Evolutionary conservation across 2,888 invertebrate species (phyloP).

Genomic region (Nomada lathburiana): DNA sequence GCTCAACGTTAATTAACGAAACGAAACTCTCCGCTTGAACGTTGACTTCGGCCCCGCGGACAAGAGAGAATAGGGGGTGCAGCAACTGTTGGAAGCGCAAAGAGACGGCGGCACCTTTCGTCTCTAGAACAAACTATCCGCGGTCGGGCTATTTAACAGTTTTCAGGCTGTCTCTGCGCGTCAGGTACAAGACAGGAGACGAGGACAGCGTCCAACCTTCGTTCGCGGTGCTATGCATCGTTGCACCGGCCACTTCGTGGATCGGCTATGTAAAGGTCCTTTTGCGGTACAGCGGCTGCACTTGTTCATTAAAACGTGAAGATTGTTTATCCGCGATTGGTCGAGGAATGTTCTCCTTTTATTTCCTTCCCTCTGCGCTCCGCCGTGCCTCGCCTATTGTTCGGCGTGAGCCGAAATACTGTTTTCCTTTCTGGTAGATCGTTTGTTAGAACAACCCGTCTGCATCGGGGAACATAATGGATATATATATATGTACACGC

Average conservation of each 20-base stretch:
- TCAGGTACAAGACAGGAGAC: conserved; percentile 69
- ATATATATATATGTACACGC: not conserved
- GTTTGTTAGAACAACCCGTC: conserved; percentile 22
- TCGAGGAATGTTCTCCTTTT: conserved; percentile 6
- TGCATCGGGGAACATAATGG: not conserved
- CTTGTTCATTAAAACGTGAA: conserved; percentile 67
- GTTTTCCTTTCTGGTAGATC: not conserved
- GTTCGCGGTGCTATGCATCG: conserved; percentile 53
- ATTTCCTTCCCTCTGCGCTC: not conserved
- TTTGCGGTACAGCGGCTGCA: conserved; percentile 47
- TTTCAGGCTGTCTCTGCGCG: conserved; percentile 67
- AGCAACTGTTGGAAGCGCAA: conserved; percentile 62
- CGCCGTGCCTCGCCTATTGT: conserved; percentile 39
- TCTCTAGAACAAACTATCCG: conserved; percentile 67
- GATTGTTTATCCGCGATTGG: conserved; percentile 48
- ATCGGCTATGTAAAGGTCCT: conserved; percentile 23
- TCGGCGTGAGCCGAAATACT: conserved; percentile 16
- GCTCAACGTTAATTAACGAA: conserved; percentile 82
- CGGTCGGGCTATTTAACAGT: conserved; percentile 66
- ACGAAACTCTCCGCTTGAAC: conserved; percentile 55
- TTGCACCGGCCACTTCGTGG: conserved; percentile 53
- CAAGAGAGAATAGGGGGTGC: conserved; percentile 22
- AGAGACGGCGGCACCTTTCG: conserved; percentile 74
- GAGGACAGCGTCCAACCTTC: conserved; percentile 66
- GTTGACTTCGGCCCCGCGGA: conserved; percentile 40